A percentile compares a stretch with the other conserved stretches of the same genome.
These are phyloP conservation scores for Leptinotarsa peninsularis DNA, from an alignment of 2,888 invertebrate genomes.

Conservation along the genomic window DNA sequence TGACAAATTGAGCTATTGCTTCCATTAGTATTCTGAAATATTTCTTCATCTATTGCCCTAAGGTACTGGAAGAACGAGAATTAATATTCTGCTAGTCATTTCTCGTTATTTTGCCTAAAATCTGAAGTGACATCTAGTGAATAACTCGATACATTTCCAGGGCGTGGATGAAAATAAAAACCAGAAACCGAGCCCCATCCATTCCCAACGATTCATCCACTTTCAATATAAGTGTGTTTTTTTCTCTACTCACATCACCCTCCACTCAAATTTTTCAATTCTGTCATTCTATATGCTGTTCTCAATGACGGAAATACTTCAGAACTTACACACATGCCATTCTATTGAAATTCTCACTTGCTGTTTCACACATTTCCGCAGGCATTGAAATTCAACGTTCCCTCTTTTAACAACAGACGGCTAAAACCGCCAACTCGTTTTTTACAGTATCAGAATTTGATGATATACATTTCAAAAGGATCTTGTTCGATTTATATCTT, in stretches of 20 bases:
- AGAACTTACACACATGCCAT: neutral
- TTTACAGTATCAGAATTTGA: neutral
- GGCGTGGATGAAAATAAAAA: neutral
- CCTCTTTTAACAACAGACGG: neutral
- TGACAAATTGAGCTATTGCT: too few species aligned
- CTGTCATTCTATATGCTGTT: neutral
- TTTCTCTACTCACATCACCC: neutral
- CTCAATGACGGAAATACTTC: neutral
- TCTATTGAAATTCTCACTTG: neutral
- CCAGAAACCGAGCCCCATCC: neutral
- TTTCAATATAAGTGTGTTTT: neutral
- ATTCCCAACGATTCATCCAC: neutral
- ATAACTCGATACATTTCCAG: neutral
- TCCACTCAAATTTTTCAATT: slow-evolving; percentile 1
- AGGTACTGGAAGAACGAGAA: too few species aligned
- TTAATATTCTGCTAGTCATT: too few species aligned
- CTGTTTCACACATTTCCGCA: neutral
- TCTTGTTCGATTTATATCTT: neutral
- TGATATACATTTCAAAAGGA: neutral
- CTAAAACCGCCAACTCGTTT: neutral
- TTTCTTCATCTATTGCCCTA: too few species aligned
- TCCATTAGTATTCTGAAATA: too few species aligned
- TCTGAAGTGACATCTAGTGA: neutral
- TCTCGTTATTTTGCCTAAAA: too few species aligned
- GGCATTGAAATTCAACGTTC: neutral